Evolutionary conservation across 30 jellyfish, hydroid and myxozoan species (phyloP).

Genomic region (Aurelia sp.): DNA sequence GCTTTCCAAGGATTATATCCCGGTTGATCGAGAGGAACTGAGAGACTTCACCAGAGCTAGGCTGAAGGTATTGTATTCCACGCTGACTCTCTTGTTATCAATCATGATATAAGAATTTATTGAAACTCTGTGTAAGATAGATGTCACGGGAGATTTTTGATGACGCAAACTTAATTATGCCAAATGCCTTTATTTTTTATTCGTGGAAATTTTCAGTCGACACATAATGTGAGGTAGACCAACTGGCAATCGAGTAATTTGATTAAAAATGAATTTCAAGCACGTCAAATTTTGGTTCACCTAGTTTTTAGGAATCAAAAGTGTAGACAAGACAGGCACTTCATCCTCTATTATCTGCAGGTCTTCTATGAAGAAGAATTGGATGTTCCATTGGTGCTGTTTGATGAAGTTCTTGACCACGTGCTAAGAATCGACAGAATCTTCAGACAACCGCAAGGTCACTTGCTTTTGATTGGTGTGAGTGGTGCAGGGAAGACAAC

Average conservation of each 20-base stretch:
- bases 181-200: neutral
- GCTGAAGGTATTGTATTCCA: slow-evolving; percentile 65
- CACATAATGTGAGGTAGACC: too few relatives aligned
- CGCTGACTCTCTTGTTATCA: too few relatives aligned
- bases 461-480: slow-evolving; percentile 96
- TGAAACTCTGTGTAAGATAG: neutral
- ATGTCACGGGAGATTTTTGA: neutral
- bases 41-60: slow-evolving; percentile 94
- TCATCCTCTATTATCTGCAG: neutral
- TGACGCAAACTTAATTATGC: neutral
- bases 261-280: too few relatives aligned
- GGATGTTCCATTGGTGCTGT: slow-evolving; percentile 96
- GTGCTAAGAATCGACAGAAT: slow-evolving; percentile 97
- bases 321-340: too few relatives aligned
- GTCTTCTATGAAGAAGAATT: slow-evolving; percentile 97
- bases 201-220: too few relatives aligned
- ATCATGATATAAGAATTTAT: too few relatives aligned
- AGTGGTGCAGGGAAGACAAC: slow-evolving; percentile 99
- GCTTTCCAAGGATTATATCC: slow-evolving; percentile 95
- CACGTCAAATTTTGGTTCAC: too few relatives aligned
- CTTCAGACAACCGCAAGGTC: slow-evolving; percentile 99
- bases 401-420: slow-evolving; percentile 96
- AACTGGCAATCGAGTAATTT: too few relatives aligned
- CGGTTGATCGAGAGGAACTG: slow-evolving; percentile 94
- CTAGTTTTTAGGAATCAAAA: too few relatives aligned